Percentiles rank a stretch among this genome's conserved stretches.
These are phyloP conservation scores for Ahaetulla prasina DNA, from an alignment of 2,113 vertebrate genomes.

Conservation along the genomic window DNA sequence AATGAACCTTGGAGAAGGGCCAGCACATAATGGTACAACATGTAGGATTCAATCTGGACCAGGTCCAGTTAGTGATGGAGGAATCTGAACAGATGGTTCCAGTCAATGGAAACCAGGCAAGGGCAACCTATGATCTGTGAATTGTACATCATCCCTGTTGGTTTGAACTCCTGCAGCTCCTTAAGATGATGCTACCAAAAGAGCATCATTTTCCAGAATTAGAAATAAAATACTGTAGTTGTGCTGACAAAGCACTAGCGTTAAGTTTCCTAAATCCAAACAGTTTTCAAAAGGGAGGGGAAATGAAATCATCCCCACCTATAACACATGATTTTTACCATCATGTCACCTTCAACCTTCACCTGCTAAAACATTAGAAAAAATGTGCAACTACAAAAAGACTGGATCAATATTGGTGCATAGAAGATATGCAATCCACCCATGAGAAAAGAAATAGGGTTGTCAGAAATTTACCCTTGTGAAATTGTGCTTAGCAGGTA, in stretches of 20 bases:
- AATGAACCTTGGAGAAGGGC: neutral
- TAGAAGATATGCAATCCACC: neutral
- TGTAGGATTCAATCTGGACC: too few relatives aligned
- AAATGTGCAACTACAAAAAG: neutral
- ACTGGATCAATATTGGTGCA: neutral
- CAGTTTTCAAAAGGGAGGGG: neutral
- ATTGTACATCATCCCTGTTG: neutral
- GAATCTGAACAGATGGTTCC: neutral
- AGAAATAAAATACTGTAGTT: neutral
- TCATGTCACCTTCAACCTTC: neutral
- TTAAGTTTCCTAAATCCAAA: neutral
- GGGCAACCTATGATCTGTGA: neutral
- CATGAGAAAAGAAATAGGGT: neutral
- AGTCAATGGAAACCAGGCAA: neutral
- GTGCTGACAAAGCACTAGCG: neutral
- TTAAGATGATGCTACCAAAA: neutral
- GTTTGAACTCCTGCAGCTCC: neutral
- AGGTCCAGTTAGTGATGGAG: neutral
- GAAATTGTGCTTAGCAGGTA: neutral
- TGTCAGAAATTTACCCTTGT: neutral
- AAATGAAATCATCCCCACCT: neutral
- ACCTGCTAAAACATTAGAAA: neutral
- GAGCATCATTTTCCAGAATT: neutral
- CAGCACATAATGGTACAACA: neutral
- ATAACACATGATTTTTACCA: neutral